phyloP scores from a whole-genome alignment of 2,797 vertebrate species.

The Parambassis ranga region DNA sequence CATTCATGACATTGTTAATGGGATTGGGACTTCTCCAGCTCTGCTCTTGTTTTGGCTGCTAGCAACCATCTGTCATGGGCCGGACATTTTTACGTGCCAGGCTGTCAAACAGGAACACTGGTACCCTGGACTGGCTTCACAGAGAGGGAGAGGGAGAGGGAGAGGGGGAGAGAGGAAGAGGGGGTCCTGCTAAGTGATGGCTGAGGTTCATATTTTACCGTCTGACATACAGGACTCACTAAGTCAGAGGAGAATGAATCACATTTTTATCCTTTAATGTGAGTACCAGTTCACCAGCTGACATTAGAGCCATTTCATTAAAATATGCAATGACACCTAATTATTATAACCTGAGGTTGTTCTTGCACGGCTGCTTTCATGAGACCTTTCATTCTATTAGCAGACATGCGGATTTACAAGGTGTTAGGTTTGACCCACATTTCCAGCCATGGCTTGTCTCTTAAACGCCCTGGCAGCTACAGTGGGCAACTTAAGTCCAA shows the following conservation, averaged over 20 bases:
- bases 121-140: neutral
- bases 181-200: neutral
- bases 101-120: slow-evolving; percentile 13
- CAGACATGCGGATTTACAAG: slow-evolving; percentile 10
- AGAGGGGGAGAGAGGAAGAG: neutral
- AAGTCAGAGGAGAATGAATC: neutral
- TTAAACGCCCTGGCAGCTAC: slow-evolving; percentile 16
- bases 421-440: slow-evolving; percentile 61
- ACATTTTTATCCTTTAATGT: neutral
- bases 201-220: neutral
- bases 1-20: slow-evolving; percentile 57
- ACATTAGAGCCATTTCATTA: no score
- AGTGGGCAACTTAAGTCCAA: slow-evolving; percentile 4
- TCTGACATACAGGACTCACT: slow-evolving; percentile 3
- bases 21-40: slow-evolving; percentile 36
- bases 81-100: slow-evolving; percentile 35
- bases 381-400: neutral
- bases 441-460: slow-evolving; percentile 26
- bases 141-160: neutral
- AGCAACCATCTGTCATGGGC: slow-evolving; percentile 29
- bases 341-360: no score
- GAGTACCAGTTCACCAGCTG: no score
- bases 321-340: neutral
- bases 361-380: neutral
- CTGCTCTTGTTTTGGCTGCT: slow-evolving; percentile 47